phyloP scores from a whole-genome alignment of 2,113 vertebrate species.

The Butastur rufipennis region DNA sequence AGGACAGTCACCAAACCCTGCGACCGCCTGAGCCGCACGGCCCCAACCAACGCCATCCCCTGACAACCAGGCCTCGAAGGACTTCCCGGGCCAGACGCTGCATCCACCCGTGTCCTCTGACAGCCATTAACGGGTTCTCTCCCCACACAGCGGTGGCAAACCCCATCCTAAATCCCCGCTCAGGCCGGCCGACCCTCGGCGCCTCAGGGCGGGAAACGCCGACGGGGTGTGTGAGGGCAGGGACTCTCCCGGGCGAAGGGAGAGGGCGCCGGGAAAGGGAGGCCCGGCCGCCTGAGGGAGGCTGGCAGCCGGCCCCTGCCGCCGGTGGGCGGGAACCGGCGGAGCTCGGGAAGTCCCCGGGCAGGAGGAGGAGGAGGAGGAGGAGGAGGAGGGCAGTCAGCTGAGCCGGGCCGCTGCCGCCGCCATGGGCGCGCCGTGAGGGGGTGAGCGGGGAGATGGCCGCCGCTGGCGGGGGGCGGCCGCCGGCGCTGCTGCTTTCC shows the following conservation, averaged over 20 bases:
- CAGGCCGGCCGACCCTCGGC: neutral
- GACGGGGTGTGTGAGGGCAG: too few relatives aligned
- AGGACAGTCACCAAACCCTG: neutral
- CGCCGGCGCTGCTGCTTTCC: too few relatives aligned
- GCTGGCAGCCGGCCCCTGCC: neutral
- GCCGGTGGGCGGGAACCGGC: neutral
- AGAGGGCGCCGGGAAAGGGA: neutral
- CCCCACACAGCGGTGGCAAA: neutral
- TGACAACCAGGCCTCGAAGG: neutral
- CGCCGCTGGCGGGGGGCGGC: neutral
- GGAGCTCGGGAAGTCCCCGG: neutral
- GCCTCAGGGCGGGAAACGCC: rapidly evolving
- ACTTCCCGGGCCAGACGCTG: neutral
- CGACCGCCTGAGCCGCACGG: neutral
- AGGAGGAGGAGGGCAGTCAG: neutral
- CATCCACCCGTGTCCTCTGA: rapidly evolving
- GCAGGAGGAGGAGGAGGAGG: neutral
- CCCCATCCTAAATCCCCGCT: neutral
- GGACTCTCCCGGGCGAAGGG: rapidly evolving
- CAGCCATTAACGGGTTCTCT: neutral
- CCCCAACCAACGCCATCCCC: neutral
- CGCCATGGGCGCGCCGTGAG: neutral
- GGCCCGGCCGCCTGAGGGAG: neutral
- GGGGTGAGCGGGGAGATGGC: neutral
- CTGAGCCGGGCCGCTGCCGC: neutral